phyloP scores from a whole-genome alignment of 2,113 vertebrate species.

The Neotragus moschatus region DNA sequence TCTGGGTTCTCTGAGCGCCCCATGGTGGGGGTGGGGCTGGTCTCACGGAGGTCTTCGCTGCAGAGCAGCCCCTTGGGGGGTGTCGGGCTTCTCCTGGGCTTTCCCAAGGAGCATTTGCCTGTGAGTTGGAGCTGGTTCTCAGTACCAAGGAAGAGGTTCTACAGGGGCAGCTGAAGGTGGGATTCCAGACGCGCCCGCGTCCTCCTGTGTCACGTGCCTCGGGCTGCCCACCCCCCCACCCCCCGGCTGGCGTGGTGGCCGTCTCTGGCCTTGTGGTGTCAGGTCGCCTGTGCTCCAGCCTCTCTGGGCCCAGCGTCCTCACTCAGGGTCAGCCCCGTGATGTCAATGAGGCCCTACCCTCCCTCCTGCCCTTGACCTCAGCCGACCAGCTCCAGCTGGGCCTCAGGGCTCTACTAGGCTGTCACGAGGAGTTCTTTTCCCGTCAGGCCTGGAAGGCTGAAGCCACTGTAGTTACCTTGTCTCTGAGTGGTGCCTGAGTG shows the following conservation, averaged over 20 bases:
- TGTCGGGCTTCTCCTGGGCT: background rate
- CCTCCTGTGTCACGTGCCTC: background rate
- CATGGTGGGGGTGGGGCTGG: background rate
- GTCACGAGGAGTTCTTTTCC: background rate
- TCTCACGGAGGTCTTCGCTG: background rate
- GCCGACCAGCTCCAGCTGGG: background rate
- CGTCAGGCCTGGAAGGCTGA: background rate
- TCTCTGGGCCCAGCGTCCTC: background rate
- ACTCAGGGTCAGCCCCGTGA: background rate
- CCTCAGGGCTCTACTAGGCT: background rate
- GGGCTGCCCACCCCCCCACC: fast-evolving
- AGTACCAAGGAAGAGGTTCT: background rate
- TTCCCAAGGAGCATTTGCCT: background rate
- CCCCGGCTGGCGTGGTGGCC: fast-evolving
- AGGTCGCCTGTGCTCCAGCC: background rate
- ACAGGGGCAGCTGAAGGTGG: background rate
- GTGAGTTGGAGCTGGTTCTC: background rate
- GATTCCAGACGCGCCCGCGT: background rate
- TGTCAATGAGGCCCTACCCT: background rate
- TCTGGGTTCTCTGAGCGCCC: background rate
- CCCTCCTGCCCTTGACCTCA: background rate
- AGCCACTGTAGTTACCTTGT: background rate
- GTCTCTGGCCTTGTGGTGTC: background rate
- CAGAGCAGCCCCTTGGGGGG: background rate
- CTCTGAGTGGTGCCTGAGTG: background rate